Base-by-base conservation (phyloP, 1,140 invertebrate genomes). In the fruit fly (Drosophila melanogaster) region DNA sequence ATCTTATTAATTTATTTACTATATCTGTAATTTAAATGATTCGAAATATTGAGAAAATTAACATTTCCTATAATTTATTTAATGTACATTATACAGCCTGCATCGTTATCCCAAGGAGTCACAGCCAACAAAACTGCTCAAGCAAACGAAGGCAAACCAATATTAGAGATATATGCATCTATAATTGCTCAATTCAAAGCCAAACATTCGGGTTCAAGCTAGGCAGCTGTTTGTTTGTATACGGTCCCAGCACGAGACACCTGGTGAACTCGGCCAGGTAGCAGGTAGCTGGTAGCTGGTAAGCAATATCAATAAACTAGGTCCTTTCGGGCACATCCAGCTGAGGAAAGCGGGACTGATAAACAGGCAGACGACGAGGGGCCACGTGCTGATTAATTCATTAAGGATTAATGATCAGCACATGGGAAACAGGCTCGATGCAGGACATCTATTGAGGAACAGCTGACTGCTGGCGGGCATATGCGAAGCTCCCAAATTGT, bases 361-460 rank as follows among this genome's bases (percentile, higher is more conserved):
- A 46, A 41, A 15, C 56, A 35, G 26, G 8, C 35, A 26, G 15
- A 22, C 37, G 38, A 24, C 54, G 60, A 6, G 33, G 38, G 71
- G 59, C 61, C 61, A 66, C 69, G 76, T 87, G 84, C 84, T 89
- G 86, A 89, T 89, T 84, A 89, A 89, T 89, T 84, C 80, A 89
- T 89, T 84, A 80, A 77, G 76, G 69, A 89, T 89, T 84, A 69
- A 89, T 65, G 77, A 30, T 53, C 19, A 44, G 38, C 35, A 56
- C 66, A 33, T 61, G 53, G 77, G 37, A 58, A 58, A 50, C 38
- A 51, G 41, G 71, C 60, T 44, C 41, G 35, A 35, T 43, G 58
- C 76, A 59, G 56, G 72, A 77, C 79, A 44, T 56, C 60, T 62
- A 76, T 76, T 12, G 44, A 53, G 41, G 47, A 81, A 64, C 73